Evolutionary conservation across 2,888 invertebrate genomes (phyloP), one percentile per base, ranked within the genome.

Genomic region (Sminthurides aquaticus): DNA sequence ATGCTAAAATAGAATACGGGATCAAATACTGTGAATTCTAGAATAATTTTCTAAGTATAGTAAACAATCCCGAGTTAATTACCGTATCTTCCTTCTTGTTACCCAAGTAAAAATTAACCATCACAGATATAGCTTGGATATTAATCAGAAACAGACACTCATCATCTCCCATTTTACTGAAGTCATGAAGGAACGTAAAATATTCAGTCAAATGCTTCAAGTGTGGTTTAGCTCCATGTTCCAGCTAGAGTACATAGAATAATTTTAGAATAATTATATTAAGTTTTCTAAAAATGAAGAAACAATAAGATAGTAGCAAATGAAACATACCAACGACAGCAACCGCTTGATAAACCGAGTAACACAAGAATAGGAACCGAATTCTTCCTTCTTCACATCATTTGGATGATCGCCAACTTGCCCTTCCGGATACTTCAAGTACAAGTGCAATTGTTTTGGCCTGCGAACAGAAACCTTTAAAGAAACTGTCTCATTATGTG

Each of bases 151-250:
- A 96, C 77, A 87, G 85, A 28, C 90, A 88, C 78, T 96, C 95
- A 75, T 92, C 92, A 70, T 93, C 93, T 0, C 95, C 94, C 90
- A 94, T 91, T 78, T 93, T 89, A 74, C 93, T 91, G 79, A 95
- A 95, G 79, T 96, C 95, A 78, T 91, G 89, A 69, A 96, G 81
- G 75, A 96, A 85, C 49, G 90, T 88, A 79, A 96, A 96, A 79
- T 93, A 95, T 79, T 96, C 96, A 0, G 92, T 90, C 70, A 96
- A 81, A 78, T 95, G 91, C 67, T 91, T 87, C 68, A 91, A 78
- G 79, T 92, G 90, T 28, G 89, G 87, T 73, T 91, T 87, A 48
- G 91, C 92, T 57, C 90, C 90, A 77, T 89, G 90, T 76, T 92
- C 92, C 87, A 91, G 87, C 79, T 87, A 72, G 20, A 68, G 68